Base-by-base conservation (phyloP, 1,140 invertebrate species). In the Bombus superbus region DNA sequence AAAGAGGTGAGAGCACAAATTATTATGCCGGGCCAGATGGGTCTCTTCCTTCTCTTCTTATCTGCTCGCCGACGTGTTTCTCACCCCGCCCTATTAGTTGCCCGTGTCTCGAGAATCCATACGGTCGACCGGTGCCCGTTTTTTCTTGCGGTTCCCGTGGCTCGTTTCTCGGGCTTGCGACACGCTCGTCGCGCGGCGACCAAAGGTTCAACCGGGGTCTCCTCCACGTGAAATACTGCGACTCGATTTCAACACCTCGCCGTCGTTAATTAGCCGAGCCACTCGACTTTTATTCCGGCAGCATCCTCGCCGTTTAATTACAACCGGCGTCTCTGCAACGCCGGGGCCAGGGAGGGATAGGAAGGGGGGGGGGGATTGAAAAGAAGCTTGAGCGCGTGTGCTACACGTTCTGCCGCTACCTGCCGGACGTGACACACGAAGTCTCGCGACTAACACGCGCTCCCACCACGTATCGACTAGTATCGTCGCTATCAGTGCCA, bases 21-120 rank as follows among this genome's bases (percentile, higher is more conserved):
- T 91, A 92, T 92, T 87, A 90, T 79, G 84, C 80, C 86, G 68
- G 82, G 73, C 77, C 79, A 81, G 69, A 44, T 69, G 72, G 72
- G 59, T 83, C 68, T 78, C 82, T 86, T 73, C 40, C 40, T 47
- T 85, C 75, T 84, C 73, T 78, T 64, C 92, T 93, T 94, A 94
- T 94, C 94, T 94, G 72, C 69, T 82, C 75, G 83, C 78, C 90
- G 86, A 92, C 92, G 91, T 94, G 93, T 94, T 94, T 93, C 90
- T 93, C 91, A 90, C 80, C 84, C 92, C 87, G 92, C 85, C 87
- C 93, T 94, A 94, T 94, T 95, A 94, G 92, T 94, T 93, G 86
- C 28, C 88, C 89, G 91, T 90, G 90, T 92, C 90, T 83, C 40
- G 77, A 83, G 88, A 90, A 92, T 91, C 86, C 89, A 87, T 87